Conservation (phyloP, 2,797 vertebrate species). For the Aldrovandia affinis region DNA sequence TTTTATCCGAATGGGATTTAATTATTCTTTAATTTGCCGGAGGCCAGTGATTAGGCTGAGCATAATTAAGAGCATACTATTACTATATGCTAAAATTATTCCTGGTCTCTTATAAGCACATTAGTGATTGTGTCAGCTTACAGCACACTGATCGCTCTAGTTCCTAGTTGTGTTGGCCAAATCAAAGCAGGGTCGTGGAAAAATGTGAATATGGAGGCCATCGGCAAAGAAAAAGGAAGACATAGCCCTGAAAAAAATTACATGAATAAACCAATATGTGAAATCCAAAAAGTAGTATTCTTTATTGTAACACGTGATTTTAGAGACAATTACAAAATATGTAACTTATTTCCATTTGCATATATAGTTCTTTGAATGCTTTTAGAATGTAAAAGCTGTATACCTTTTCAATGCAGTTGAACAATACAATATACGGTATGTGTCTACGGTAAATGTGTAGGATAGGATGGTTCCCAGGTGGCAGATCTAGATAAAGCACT, state of each 20-base stretch:
- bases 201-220: too few species aligned
- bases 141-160: neutral
- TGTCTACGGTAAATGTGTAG: too few species aligned
- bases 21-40: conserved; percentile 2
- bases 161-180: neutral
- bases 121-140: neutral
- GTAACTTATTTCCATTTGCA: neutral
- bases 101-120: neutral
- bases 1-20: neutral
- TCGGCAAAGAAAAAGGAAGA: too few species aligned
- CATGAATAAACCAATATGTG: neutral
- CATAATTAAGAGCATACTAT: neutral
- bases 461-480: too few species aligned
- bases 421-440: too few species aligned
- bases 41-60: neutral
- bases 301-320: neutral
- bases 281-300: too few species aligned
- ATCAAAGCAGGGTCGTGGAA: neutral
- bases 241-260: neutral
- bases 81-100: conserved; percentile 5
- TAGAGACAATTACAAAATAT: neutral
- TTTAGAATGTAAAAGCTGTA: too few species aligned
- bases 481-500: too few species aligned
- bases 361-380: too few species aligned
- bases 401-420: too few species aligned